phyloP scores from a whole-genome alignment of 2,113 vertebrate species.

The Planiliza haematocheilus region DNA sequence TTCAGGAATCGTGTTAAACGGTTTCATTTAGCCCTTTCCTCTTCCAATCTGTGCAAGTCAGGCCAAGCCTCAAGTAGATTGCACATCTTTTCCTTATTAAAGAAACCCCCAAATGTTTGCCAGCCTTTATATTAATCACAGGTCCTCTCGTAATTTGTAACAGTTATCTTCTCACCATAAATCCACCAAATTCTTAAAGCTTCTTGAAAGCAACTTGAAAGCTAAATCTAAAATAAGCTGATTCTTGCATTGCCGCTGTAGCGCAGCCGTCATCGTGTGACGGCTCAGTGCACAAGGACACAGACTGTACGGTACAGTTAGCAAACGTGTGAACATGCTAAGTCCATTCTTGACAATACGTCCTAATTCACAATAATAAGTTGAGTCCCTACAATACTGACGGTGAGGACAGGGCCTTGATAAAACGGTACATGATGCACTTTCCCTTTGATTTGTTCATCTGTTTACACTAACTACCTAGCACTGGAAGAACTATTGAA shows the following conservation, averaged over 20 bases:
- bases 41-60: constrained; percentile 43
- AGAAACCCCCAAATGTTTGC: constrained; percentile 35
- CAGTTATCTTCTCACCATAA: constrained; percentile 49
- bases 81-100: constrained; percentile 63
- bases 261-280: background rate
- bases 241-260: constrained; percentile 5
- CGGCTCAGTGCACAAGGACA: background rate
- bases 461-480: constrained; percentile 14
- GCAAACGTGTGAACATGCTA: too few relatives aligned
- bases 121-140: constrained; percentile 59
- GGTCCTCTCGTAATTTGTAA: constrained; percentile 29
- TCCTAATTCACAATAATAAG: constrained; percentile 14
- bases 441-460: background rate
- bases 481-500: constrained; percentile 11
- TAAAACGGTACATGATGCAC: too few relatives aligned
- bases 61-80: constrained; percentile 48
- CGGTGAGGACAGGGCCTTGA: too few relatives aligned
- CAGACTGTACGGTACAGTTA: background rate
- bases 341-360: background rate
- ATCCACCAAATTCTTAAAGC: constrained; percentile 26
- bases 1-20: constrained; percentile 28
- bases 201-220: constrained; percentile 31
- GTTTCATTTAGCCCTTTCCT: constrained; percentile 50
- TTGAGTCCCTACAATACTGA: too few relatives aligned
- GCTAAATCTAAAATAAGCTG: constrained; percentile 12